Conservation (phyloP, 2,888 invertebrate genomes). For the Mesoligia furuncula region DNA sequence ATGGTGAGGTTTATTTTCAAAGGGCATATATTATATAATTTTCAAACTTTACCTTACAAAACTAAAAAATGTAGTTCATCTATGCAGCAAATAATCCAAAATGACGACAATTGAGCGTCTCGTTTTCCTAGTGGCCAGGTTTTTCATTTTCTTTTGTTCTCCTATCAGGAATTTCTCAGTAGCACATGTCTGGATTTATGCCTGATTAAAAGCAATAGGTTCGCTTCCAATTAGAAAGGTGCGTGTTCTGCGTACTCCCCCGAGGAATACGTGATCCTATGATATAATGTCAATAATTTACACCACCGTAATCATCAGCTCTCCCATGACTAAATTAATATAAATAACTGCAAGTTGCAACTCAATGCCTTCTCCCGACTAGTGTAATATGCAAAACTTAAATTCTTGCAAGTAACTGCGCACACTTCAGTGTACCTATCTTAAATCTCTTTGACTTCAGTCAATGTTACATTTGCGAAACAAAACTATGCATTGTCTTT, state of each 20-base stretch:
- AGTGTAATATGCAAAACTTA: slow-evolving; percentile 39
- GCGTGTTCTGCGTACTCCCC: background rate
- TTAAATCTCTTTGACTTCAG: too few relatives aligned
- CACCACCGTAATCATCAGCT: background rate
- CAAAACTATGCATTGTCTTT: slow-evolving; percentile 48
- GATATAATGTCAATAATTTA: background rate
- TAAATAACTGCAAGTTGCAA: slow-evolving; percentile 29
- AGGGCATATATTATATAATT: too few relatives aligned
- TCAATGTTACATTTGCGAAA: slow-evolving; percentile 44
- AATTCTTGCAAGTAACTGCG: slow-evolving; percentile 24
- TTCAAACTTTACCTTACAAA: too few relatives aligned
- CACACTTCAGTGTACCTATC: too few relatives aligned
- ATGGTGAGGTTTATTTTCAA: slow-evolving; percentile 77
- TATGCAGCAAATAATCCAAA: background rate
- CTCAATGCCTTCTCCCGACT: slow-evolving; percentile 5
- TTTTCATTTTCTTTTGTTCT: background rate
- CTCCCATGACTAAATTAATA: slow-evolving; percentile 22
- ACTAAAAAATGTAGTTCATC: too few relatives aligned
- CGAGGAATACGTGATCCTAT: background rate
- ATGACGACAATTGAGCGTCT: background rate
- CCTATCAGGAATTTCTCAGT: background rate
- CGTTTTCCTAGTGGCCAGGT: too few relatives aligned
- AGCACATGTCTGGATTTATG: background rate
- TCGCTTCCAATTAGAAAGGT: background rate
- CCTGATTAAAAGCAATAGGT: background rate